A percentile compares a stretch with the other conserved stretches of the same genome.
phyloP scores from a whole-genome alignment of 2,797 vertebrate species.

The Sebastes dallii region DNA sequence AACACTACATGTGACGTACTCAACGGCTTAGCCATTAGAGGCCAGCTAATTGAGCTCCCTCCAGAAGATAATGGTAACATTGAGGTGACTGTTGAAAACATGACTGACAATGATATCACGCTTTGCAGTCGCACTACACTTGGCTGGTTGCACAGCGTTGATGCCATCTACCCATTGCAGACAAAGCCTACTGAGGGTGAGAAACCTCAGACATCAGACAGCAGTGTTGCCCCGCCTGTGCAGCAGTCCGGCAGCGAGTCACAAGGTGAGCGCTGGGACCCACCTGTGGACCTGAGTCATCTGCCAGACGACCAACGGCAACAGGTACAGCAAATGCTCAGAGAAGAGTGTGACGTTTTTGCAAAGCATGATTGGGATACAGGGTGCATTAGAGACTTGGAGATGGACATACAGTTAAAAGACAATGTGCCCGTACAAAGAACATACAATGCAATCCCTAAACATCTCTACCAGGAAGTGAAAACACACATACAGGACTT shows the following conservation, averaged over 20 bases:
- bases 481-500: slow-evolving; percentile 15
- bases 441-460: slow-evolving; percentile 25
- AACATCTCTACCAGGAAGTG: slow-evolving; percentile 38
- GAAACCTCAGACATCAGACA: not conserved
- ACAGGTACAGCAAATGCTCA: slow-evolving; percentile 2
- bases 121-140: not conserved
- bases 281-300: slow-evolving; percentile 31
- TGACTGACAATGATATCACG: not conserved
- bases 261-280: slow-evolving; percentile 21
- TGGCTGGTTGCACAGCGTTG: not conserved
- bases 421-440: slow-evolving; percentile 4
- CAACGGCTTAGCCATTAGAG: not conserved
- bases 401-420: slow-evolving; percentile 25
- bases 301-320: slow-evolving; percentile 1
- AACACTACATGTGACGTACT: not conserved
- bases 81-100: slow-evolving; percentile 14
- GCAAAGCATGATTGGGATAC: slow-evolving; percentile 31
- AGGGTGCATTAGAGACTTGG: slow-evolving; percentile 6
- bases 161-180: not conserved
- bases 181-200: not conserved
- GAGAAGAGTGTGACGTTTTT: not conserved
- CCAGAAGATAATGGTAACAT: not conserved
- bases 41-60: not conserved
- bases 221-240: not conserved
- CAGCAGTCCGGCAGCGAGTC: not conserved